These are phyloP conservation scores for Teleopsis dalmanni DNA, from an alignment of 1,140 invertebrate genomes.

Conservation along the genomic window DNA sequence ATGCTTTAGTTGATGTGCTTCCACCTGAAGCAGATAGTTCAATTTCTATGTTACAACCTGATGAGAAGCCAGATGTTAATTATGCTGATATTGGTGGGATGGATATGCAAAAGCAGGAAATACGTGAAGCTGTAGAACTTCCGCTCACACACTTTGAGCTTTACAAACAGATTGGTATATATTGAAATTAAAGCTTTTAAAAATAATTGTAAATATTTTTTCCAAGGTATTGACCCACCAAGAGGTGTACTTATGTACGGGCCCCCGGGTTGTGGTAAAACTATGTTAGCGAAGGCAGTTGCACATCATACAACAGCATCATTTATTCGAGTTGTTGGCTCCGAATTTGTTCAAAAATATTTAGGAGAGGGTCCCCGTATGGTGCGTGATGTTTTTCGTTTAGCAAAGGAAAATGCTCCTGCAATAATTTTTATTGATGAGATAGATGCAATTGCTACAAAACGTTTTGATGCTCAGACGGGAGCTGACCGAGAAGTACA, in stretches of 20 bases:
- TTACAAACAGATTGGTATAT: slow-evolving; percentile 85
- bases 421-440: slow-evolving; percentile 99
- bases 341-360: slow-evolving; percentile 99
- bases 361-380: slow-evolving; percentile 97
- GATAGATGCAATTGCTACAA: slow-evolving; percentile 98
- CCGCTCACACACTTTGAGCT: slow-evolving; percentile 97
- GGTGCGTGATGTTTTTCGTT: slow-evolving; percentile 97
- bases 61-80: slow-evolving; percentile 96
- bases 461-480: slow-evolving; percentile 97
- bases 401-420: slow-evolving; percentile 98
- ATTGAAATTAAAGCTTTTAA: background rate
- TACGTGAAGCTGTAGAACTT: slow-evolving; percentile 95
- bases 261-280: slow-evolving; percentile 90
- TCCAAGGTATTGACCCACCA: slow-evolving; percentile 80
- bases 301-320: slow-evolving; percentile 97
- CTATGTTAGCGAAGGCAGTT: slow-evolving; percentile 98
- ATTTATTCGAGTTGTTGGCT: slow-evolving; percentile 97
- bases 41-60: slow-evolving; percentile 86
- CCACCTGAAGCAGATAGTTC: slow-evolving; percentile 98
- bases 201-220: background rate
- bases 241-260: slow-evolving; percentile 98
- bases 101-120: slow-evolving; percentile 99
- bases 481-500: slow-evolving; percentile 99
- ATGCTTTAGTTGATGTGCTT: slow-evolving; percentile 93
- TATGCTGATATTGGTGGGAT: slow-evolving; percentile 99